These are phyloP conservation scores for Podilymbus podiceps DNA, from an alignment of 2,113 vertebrate genomes.

Conservation along the genomic window DNA sequence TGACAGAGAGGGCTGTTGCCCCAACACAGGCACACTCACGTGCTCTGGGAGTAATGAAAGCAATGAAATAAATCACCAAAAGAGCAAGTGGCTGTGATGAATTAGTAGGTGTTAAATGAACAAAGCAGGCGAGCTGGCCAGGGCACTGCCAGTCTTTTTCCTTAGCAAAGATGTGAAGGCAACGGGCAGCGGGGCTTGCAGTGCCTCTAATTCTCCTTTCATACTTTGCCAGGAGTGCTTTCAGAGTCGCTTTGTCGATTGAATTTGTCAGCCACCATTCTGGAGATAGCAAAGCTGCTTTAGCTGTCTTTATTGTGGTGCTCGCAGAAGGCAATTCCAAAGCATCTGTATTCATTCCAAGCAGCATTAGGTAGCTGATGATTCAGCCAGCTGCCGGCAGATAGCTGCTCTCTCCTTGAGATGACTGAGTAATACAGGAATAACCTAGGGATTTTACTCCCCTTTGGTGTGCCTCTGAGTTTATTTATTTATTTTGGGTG, in stretches of 20 bases:
- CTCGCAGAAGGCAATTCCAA: constrained; percentile 7
- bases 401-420: constrained; percentile 51
- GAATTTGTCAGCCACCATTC: constrained; percentile 62
- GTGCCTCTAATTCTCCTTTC: constrained; percentile 13
- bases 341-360: constrained; percentile 69
- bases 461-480: neutral
- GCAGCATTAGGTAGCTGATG: constrained; percentile 58
- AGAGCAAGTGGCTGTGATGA: constrained; percentile 22
- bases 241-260: constrained; percentile 29
- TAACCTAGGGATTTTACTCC: constrained; percentile 23
- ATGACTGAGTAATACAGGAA: neutral
- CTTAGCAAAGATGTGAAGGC: neutral
- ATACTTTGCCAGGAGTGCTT: constrained; percentile 44
- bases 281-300: constrained; percentile 32
- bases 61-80: neutral
- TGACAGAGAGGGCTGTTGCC: constrained; percentile 10
- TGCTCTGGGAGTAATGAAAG: neutral
- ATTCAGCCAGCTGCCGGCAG: constrained; percentile 45
- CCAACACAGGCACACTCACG: neutral
- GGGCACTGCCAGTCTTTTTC: neutral
- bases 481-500: constrained; percentile 36
- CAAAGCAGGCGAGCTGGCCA: neutral
- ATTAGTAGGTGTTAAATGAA: neutral
- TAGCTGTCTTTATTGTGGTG: neutral
- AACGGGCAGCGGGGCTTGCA: neutral